Conservation (phyloP, 2,888 invertebrate genomes). For the Tachina lurida region DNA sequence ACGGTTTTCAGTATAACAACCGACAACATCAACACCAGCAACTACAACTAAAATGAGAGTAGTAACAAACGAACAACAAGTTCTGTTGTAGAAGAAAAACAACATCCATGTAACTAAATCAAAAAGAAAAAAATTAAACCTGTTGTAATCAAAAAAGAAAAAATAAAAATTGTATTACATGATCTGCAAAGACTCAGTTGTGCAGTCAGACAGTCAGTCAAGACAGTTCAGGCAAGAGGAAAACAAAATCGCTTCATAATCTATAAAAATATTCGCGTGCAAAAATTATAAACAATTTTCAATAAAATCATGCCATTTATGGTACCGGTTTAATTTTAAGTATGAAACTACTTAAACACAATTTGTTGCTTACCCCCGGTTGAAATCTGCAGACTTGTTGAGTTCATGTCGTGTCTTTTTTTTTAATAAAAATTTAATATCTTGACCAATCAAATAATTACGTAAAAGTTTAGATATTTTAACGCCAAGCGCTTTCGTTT, state of each 20-base stretch:
- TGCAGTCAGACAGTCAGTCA: not conserved
- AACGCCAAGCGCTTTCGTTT: constrained; percentile 45
- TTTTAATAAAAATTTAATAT: constrained; percentile 29
- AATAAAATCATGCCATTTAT: constrained; percentile 59
- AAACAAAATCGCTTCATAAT: constrained; percentile 52
- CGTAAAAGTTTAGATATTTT: constrained; percentile 51
- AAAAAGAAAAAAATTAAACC: constrained; percentile 15
- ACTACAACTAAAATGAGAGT: not conserved
- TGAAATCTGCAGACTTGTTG: constrained; percentile 28
- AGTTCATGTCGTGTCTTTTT: not conserved
- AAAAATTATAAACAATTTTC: constrained; percentile 68
- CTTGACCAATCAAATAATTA: constrained; percentile 63
- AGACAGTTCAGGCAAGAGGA: constrained; percentile 19
- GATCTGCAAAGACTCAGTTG: constrained; percentile 8
- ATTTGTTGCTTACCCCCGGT: constrained; percentile 17
- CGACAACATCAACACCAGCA: constrained; percentile 53
- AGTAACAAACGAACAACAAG: constrained; percentile 24
- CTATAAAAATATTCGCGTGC: constrained; percentile 66
- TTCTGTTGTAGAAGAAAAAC: not conserved
- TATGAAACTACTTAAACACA: not conserved
- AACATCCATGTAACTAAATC: not conserved
- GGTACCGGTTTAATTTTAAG: constrained; percentile 48
- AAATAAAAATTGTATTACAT: constrained; percentile 39
- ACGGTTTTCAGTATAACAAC: constrained; percentile 65
- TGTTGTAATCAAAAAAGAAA: constrained; percentile 35